A percentile compares a stretch with the other conserved stretches of the same genome.
These are phyloP conservation scores for Nothoprocta perdicaria DNA, from an alignment of 2,113 vertebrate species.

Conservation along the genomic window DNA sequence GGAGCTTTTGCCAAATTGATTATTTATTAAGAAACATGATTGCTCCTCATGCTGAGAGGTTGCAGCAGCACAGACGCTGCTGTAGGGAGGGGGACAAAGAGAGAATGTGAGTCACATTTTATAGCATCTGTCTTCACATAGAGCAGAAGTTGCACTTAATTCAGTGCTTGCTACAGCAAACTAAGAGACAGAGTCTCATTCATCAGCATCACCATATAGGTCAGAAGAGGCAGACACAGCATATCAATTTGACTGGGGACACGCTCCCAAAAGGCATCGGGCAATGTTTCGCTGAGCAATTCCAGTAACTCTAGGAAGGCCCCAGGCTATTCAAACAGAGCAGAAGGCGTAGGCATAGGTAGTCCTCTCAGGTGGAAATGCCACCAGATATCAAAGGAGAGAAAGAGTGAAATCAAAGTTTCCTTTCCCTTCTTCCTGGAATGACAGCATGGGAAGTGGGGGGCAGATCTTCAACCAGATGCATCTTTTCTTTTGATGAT, in stretches of 20 bases:
- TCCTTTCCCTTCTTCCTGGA: neutral
- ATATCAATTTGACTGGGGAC: constrained; percentile 2
- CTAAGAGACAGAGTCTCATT: neutral
- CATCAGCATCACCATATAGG: neutral
- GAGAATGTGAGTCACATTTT: constrained; percentile 45
- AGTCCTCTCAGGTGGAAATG: constrained; percentile 21
- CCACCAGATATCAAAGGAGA: neutral
- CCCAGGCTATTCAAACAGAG: neutral
- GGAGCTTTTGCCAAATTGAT: constrained; percentile 37
- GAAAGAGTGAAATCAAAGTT: neutral
- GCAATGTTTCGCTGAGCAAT: neutral
- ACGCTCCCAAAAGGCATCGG: constrained; percentile 13
- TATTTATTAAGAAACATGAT: constrained; percentile 54
- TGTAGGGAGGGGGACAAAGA: neutral
- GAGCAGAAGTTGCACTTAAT: constrained; percentile 12
- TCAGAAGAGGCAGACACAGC: constrained; percentile 6
- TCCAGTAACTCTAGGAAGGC: constrained; percentile 16
- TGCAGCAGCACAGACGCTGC: constrained; percentile 32
- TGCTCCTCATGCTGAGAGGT: constrained; percentile 34
- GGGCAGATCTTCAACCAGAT: neutral
- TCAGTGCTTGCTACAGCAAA: constrained; percentile 25
- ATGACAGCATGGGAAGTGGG: neutral
- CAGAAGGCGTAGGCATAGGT: constrained; percentile 20
- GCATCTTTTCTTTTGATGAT: neutral
- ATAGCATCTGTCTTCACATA: constrained; percentile 28